These are phyloP conservation scores for Tipula vernalis DNA, from an alignment of 2,888 invertebrate genomes.

Conservation along the genomic window DNA sequence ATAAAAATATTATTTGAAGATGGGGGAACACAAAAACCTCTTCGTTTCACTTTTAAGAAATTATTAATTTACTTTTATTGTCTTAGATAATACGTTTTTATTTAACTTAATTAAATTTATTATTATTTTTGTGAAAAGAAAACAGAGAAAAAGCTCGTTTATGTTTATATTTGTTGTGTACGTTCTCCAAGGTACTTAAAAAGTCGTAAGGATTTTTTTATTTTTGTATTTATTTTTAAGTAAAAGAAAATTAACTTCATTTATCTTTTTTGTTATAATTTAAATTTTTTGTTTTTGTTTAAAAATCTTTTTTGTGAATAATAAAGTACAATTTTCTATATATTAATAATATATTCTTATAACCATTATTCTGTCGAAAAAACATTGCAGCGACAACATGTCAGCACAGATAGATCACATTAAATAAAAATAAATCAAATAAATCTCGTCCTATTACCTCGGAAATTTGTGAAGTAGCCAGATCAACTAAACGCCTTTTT, in stretches of 20 bases:
- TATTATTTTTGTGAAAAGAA: not conserved
- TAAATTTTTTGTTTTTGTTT: not conserved
- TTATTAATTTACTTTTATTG: constrained; percentile 4
- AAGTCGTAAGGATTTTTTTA: not conserved
- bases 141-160: not conserved
- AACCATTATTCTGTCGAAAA: too few relatives aligned
- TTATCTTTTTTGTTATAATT: not conserved
- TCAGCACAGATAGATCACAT: too few relatives aligned
- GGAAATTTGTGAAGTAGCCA: too few relatives aligned
- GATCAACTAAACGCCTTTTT: too few relatives aligned
- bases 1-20: not conserved
- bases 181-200: not conserved
- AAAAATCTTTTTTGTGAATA: not conserved
- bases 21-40: not conserved
- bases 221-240: not conserved
- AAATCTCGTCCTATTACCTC: too few relatives aligned
- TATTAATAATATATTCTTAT: too few relatives aligned
- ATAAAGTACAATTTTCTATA: not conserved
- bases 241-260: not conserved
- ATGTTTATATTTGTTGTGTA: not conserved
- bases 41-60: not conserved
- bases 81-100: not conserved
- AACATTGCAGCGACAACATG: too few relatives aligned
- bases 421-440: too few relatives aligned
- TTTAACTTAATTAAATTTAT: not conserved